These are phyloP conservation scores for Chlorodrepanis virens DNA, from an alignment of 2,113 vertebrate genomes.

Conservation along the genomic window DNA sequence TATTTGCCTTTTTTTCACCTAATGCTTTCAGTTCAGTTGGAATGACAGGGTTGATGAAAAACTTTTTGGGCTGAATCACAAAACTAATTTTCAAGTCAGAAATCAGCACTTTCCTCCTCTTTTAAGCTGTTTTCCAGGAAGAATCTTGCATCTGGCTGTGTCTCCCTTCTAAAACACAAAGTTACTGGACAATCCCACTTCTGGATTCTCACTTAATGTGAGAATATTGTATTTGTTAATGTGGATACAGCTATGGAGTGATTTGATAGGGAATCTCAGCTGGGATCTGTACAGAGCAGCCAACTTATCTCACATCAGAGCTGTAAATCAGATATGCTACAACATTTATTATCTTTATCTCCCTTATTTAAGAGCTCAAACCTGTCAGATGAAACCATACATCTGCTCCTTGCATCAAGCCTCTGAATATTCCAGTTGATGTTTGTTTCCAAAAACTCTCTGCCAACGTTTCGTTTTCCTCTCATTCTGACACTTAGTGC, in stretches of 20 bases:
- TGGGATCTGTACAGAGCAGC: neutral
- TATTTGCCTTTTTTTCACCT: neutral
- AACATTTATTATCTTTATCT: neutral
- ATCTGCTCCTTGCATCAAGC: neutral
- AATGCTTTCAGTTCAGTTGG: neutral
- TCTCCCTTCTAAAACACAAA: neutral
- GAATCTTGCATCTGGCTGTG: neutral
- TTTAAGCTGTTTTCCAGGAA: neutral
- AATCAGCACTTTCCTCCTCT: neutral
- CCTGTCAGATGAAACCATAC: neutral
- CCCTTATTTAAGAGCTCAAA: neutral
- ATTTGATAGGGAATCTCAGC: neutral
- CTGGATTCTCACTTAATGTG: neutral
- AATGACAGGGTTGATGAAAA: neutral
- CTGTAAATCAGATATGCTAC: neutral
- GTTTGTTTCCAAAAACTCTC: neutral
- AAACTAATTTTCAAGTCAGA: neutral
- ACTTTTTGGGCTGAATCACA: neutral
- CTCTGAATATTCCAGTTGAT: neutral
- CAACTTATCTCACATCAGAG: neutral
- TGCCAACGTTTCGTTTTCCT: constrained; percentile 40
- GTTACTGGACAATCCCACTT: neutral
- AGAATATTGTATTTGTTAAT: neutral
- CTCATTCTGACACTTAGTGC: constrained; percentile 40
- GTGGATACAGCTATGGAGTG: neutral